Evolutionary conservation across 2,888 invertebrate genomes (phyloP).

Genomic region (Mesodorylaimus sp.): DNA sequence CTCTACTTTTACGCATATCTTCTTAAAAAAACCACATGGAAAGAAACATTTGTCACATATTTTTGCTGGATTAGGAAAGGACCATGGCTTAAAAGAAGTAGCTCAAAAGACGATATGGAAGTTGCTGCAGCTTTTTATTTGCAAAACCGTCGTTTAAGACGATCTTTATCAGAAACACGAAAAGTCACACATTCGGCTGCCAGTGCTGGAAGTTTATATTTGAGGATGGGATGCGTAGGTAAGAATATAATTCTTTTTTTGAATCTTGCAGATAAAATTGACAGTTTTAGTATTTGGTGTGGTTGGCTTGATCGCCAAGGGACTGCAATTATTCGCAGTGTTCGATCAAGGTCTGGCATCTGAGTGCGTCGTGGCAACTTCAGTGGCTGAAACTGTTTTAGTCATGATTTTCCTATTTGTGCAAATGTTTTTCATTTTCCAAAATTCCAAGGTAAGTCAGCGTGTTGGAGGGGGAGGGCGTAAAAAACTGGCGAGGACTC

Average conservation of each 20-base stretch:
- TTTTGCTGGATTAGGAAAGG: no score
- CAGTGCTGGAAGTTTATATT: conserved; percentile 10
- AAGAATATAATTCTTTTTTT: conserved; percentile 4
- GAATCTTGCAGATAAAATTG: no score
- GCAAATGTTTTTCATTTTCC: conserved; percentile 97
- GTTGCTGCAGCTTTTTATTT: no score
- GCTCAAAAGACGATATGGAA: no score
- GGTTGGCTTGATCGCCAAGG: conserved; percentile 91
- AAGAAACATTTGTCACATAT: no score
- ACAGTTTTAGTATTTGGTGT: conserved; percentile 64
- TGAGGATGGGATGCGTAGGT: conserved; percentile 10
- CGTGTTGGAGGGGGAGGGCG: no score
- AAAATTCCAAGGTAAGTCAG: conserved; percentile 76
- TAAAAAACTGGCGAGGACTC: no score
- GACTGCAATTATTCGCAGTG: conserved; percentile 78
- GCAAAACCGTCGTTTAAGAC: no score
- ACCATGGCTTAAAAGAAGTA: no score
- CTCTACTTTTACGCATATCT: not conserved
- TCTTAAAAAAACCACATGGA: not conserved
- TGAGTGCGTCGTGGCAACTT: conserved; percentile 68
- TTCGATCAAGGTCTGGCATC: conserved; percentile 68
- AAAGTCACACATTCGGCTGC: conserved; percentile 6
- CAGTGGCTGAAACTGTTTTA: conserved; percentile 72
- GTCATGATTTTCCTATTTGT: conserved; percentile 92
- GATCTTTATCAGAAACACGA: no score